Evolutionary conservation across 1,140 invertebrate species (phyloP).

Genomic region (Sweltsa coloradensis): DNA sequence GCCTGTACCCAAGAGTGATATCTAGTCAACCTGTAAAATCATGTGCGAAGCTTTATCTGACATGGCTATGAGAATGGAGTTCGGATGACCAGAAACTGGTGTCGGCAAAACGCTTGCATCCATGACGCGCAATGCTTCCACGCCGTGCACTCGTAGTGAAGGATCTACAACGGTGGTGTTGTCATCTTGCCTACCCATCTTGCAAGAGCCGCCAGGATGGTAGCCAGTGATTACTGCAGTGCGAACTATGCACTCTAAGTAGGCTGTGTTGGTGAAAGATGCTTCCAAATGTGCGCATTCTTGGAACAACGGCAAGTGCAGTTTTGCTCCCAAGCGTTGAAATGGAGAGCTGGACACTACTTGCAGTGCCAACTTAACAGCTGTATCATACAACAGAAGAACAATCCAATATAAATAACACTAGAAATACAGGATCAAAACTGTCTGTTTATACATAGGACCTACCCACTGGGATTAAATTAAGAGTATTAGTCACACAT

Average conservation of each 20-base stretch:
- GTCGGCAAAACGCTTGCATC: conserved; percentile 59
- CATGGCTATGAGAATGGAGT: conserved; percentile 50
- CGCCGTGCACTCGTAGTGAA: conserved; percentile 43
- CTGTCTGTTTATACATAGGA: no score
- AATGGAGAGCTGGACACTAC: conserved; percentile 42
- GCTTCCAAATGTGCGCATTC: conserved; percentile 35
- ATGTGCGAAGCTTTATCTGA: conserved; percentile 50
- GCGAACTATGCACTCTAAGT: conserved; percentile 50
- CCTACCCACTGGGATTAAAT: no score
- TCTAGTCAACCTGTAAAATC: no score
- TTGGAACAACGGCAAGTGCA: conserved; percentile 48
- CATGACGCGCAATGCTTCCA: conserved; percentile 46
- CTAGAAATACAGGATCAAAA: no score
- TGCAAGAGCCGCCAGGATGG: conserved; percentile 53
- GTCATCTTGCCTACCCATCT: conserved; percentile 35
- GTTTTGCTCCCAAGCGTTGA: conserved; percentile 40
- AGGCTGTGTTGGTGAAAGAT: conserved; percentile 37
- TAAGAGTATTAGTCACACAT: no score
- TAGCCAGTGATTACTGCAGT: conserved; percentile 49
- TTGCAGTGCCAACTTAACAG: conserved; percentile 41
- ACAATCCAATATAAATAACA: no score
- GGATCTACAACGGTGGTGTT: conserved; percentile 39
- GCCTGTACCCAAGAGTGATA: no score
- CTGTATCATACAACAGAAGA: no score
- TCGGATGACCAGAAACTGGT: conserved; percentile 51